These are phyloP conservation scores for Ormyrus nitidulus DNA, from an alignment of 2,888 invertebrate species.

Conservation along the genomic window DNA sequence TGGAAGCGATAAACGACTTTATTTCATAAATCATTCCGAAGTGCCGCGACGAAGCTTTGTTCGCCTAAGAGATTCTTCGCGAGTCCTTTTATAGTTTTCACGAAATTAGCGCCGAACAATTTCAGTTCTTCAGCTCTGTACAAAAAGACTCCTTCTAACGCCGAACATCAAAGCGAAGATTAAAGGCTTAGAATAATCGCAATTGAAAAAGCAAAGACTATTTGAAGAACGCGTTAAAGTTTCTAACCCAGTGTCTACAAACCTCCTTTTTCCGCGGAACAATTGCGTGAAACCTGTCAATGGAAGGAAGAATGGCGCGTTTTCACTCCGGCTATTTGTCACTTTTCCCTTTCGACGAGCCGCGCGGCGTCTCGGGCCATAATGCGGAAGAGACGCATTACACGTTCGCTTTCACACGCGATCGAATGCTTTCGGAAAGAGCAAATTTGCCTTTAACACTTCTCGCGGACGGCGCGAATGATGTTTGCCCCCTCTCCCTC, in stretches of 20 bases:
- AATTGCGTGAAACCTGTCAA: constrained; percentile 1
- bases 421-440: constrained; percentile 38
- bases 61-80: background rate
- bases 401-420: constrained; percentile 40
- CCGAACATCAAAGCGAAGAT: too few species aligned
- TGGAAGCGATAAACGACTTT: constrained; percentile 32
- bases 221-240: too few species aligned
- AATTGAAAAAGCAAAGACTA: too few species aligned
- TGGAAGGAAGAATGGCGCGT: background rate
- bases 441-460: constrained; percentile 43
- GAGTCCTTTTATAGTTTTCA: too few species aligned
- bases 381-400: constrained; percentile 27
- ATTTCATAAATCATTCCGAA: constrained; percentile 27
- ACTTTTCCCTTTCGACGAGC: constrained; percentile 36
- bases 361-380: background rate
- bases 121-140: too few species aligned
- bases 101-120: too few species aligned
- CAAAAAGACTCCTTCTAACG: too few species aligned
- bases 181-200: too few species aligned
- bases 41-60: constrained; percentile 3
- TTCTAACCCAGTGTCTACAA: too few species aligned
- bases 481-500: background rate
- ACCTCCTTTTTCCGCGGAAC: background rate
- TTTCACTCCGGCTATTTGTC: constrained; percentile 42
- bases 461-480: constrained; percentile 1